Evolutionary conservation across 2,113 vertebrate genomes (phyloP).

Genomic region (Harpagus bidentatus): DNA sequence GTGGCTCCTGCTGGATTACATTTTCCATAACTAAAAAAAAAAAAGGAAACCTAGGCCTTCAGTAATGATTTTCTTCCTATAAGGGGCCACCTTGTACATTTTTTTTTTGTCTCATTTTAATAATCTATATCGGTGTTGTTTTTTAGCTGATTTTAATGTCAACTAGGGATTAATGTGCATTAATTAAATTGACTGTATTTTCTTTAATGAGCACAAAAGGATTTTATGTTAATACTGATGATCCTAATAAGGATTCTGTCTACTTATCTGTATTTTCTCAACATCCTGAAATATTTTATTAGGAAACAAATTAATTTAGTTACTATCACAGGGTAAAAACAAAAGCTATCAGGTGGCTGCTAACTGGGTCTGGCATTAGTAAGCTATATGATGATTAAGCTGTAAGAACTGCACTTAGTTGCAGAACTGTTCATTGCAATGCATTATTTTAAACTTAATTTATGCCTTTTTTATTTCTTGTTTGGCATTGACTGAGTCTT

Average conservation of each 20-base stretch:
- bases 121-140: conserved; percentile 78
- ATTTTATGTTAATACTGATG: conserved; percentile 93
- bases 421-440: neutral
- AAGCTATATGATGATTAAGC: neutral
- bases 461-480: neutral
- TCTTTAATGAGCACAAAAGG: conserved; percentile 93
- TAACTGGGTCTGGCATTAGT: conserved; percentile 27
- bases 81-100: conserved; percentile 42
- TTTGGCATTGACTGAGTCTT: neutral
- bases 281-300: conserved; percentile 87
- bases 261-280: conserved; percentile 88
- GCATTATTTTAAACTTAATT: neutral
- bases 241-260: conserved; percentile 85
- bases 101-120: conserved; percentile 64
- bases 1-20: neutral
- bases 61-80: conserved; percentile 52
- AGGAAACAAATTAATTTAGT: conserved; percentile 77
- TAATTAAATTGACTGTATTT: conserved; percentile 97
- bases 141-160: conserved; percentile 92
- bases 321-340: conserved; percentile 31
- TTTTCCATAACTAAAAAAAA: neutral
- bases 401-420: neutral
- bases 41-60: neutral
- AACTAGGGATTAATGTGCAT: conserved; percentile 92
- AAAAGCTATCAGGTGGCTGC: conserved; percentile 47